Percentiles rank a stretch among this genome's conserved stretches.
Evolutionary conservation across 2,113 vertebrate species (phyloP).

Genomic region (Antigone vipio): DNA sequence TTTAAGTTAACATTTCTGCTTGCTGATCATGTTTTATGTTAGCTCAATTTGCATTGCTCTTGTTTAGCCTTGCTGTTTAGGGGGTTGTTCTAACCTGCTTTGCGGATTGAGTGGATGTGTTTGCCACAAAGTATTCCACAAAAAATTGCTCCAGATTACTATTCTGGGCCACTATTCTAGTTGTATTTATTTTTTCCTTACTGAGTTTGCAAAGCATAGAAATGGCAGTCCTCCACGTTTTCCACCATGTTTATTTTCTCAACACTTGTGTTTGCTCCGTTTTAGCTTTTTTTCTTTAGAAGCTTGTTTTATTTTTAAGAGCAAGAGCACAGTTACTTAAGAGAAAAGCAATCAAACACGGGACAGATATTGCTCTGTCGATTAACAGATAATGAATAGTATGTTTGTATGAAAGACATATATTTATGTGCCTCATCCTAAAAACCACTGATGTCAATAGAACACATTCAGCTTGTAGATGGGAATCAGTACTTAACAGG

Average conservation of each 20-base stretch:
- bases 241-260: background rate
- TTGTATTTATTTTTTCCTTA: background rate
- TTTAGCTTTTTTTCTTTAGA: background rate
- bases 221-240: background rate
- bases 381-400: background rate
- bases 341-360: conserved; percentile 8
- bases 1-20: background rate
- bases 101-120: background rate
- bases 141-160: background rate
- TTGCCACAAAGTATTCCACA: background rate
- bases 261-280: background rate
- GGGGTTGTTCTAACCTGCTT: background rate
- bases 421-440: background rate
- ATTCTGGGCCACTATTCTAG: background rate
- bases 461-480: background rate
- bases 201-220: background rate
- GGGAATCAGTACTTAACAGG: background rate
- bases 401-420: background rate
- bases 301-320: conserved; percentile 32
- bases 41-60: conserved; percentile 43
- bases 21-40: background rate
- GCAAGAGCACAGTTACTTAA: conserved; percentile 1
- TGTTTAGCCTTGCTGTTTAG: conserved; percentile 44
- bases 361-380: background rate
- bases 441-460: background rate